A percentile compares a stretch with the other conserved stretches of the same genome.
phyloP scores from a whole-genome alignment of 2,888 invertebrate genomes.

The Molanna angustata region DNA sequence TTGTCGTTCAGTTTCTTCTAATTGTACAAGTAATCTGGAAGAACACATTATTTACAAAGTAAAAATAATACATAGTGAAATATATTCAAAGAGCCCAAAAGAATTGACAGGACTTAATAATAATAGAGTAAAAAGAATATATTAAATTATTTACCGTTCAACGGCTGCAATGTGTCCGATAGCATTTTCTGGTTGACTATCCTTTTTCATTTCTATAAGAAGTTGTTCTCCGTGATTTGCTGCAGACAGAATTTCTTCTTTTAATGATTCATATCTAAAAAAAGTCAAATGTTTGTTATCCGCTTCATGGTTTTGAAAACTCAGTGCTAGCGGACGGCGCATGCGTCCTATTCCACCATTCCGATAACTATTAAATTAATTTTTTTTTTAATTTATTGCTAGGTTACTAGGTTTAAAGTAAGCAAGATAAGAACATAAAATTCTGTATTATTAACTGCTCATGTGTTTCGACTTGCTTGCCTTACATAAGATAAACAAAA shows the following conservation, averaged over 20 bases:
- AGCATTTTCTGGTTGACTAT: conserved; percentile 64
- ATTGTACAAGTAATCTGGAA: conserved; percentile 78
- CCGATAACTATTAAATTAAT: too few species aligned
- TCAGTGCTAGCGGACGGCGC: too few species aligned
- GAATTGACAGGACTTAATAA: not conserved
- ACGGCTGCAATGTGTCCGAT: conserved; percentile 89
- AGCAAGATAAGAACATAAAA: too few species aligned
- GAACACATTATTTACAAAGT: not conserved
- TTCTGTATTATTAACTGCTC: too few species aligned
- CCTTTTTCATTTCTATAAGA: conserved; percentile 70
- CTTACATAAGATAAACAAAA: too few species aligned
- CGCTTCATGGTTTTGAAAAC: too few species aligned
- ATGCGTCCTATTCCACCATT: too few species aligned
- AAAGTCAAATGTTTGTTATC: too few species aligned
- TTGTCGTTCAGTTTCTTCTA: conserved; percentile 91
- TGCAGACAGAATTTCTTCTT: conserved; percentile 83
- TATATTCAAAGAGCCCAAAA: not conserved
- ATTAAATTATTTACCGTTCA: conserved; percentile 63
- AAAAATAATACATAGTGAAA: not conserved
- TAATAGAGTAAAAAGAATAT: not conserved
- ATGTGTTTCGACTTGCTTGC: too few species aligned
- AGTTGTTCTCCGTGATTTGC: conserved; percentile 87
- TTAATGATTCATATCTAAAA: conserved; percentile 65
- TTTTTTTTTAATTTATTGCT: too few species aligned
- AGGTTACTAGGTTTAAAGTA: too few species aligned